phyloP scores from a whole-genome alignment of 2,888 invertebrate species.

The Anorthoa munda region DNA sequence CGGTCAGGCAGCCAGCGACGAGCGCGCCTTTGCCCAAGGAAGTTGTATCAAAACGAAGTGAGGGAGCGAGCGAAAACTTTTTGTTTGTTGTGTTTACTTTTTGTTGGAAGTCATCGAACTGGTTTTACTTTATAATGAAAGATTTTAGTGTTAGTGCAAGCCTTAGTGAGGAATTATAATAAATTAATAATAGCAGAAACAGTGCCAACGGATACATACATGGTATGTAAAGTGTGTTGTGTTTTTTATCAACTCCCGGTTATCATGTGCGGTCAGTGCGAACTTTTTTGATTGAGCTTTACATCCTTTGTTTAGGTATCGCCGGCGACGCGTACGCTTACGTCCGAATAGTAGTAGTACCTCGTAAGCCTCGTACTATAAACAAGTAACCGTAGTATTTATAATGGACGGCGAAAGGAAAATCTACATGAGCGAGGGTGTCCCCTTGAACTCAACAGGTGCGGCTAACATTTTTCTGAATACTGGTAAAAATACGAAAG shows the following conservation, averaged over 20 bases:
- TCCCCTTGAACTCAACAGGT: constrained; percentile 85
- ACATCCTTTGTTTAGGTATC: constrained; percentile 87
- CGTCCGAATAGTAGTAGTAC: constrained; percentile 78
- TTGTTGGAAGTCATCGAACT: constrained; percentile 70
- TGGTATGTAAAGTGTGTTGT: constrained; percentile 76
- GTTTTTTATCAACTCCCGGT: constrained; percentile 80
- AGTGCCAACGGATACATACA: constrained; percentile 48
- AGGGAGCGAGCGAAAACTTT: constrained; percentile 74
- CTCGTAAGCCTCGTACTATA: constrained; percentile 68
- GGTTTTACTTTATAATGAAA: constrained; percentile 62
- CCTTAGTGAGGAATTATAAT: constrained; percentile 37
- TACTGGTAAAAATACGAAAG: constrained; percentile 83
- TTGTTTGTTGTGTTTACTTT: constrained; percentile 77
- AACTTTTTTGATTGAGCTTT: constrained; percentile 85
- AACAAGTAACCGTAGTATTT: constrained; percentile 71
- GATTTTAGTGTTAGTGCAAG: constrained; percentile 61
- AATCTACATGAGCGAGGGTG: constrained; percentile 85
- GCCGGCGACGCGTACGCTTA: constrained; percentile 82
- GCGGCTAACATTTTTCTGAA: constrained; percentile 88
- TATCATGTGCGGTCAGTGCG: constrained; percentile 81
- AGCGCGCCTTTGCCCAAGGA: constrained; percentile 78
- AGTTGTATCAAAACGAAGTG: constrained; percentile 66
- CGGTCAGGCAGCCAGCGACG: constrained; percentile 73
- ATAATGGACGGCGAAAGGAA: constrained; percentile 86
- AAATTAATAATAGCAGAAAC: constrained; percentile 39